A percentile compares a stretch with the other conserved stretches of the same genome.
Conservation (phyloP, 2,797 vertebrate species). For the Sebastes reedi region DNA sequence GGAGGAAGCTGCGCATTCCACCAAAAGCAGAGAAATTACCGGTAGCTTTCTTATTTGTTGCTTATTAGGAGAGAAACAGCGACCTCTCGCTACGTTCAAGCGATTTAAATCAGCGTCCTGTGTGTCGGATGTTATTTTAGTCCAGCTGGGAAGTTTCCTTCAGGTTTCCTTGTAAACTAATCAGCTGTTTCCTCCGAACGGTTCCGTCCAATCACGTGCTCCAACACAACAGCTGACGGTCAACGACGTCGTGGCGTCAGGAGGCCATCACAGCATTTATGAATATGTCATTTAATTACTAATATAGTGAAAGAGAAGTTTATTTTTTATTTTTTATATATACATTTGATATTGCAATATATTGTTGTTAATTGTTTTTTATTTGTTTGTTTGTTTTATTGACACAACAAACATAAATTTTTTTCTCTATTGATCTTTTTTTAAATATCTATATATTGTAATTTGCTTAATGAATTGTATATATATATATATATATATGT, state of each 20-base stretch:
- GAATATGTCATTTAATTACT: not conserved
- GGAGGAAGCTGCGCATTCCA: not conserved
- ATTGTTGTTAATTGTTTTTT: too few relatives aligned
- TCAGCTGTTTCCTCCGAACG: slow-evolving; percentile 27
- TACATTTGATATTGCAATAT: too few relatives aligned
- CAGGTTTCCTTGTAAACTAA: not conserved
- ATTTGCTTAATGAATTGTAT: too few relatives aligned
- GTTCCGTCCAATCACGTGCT: slow-evolving; percentile 2
- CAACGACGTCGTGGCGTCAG: slow-evolving; percentile 19
- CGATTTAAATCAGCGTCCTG: not conserved
- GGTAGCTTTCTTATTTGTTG: not conserved
- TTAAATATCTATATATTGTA: too few relatives aligned
- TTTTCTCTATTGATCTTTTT: too few relatives aligned
- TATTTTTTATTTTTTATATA: too few relatives aligned
- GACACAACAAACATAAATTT: too few relatives aligned
- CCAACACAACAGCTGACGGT: not conserved
- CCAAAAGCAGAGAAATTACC: not conserved
- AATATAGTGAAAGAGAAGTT: not conserved
- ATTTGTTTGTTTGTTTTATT: too few relatives aligned
- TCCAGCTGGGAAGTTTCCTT: not conserved
- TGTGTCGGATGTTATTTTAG: not conserved
- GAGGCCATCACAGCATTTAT: not conserved
- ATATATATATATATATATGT: too few relatives aligned
- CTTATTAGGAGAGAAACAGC: not conserved
- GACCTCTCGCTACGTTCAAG: not conserved